Evolutionary conservation across 2,113 vertebrate species (phyloP), one percentile per base, ranked within the genome.

Genomic region (Prolemur simus): DNA sequence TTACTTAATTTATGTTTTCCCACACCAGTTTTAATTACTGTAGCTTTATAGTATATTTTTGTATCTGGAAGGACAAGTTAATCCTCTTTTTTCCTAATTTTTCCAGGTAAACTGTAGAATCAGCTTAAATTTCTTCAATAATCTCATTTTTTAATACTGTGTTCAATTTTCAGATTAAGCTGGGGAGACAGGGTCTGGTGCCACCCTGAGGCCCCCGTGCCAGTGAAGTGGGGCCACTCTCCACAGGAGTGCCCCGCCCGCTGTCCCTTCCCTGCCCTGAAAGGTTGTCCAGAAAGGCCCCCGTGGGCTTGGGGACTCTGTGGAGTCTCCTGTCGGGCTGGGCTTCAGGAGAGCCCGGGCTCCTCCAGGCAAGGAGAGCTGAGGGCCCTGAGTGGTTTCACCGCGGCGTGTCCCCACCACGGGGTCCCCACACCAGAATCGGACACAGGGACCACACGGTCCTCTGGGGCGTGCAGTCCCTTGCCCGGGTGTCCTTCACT

Each of bases 1-100:
- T 2, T 8, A 34, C 3, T 60, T 32, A 27, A 56, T 15, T 45
- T 37, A 32, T 8, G 20, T 17, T 9, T 52, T 39, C n/a, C 34
- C 4, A 32, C 15, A 20, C 56, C 4, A 34, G 9, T 1, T 9
- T 52, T 34, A 4, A 64, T 64, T 34, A 17, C 8, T 2, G 3
- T 4, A 54, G n/a, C 21, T 12, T 42, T 13, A 42, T 6, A 27
- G 58, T 18, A 7, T 32, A 32, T 32, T 32, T 74, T 74, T 14
- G 29, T 74, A 74, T 15, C 39, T 58, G n/a, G 8, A 25, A n/a
- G 23, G 6, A 82, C 78, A 82, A 29, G n/a, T 60, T 82, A 58
- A 82, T 60, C 54, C 6, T 39, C n/a, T 58, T 82, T 39, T 25
- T 80, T 78, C 17, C 17, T 52, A 76, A 47, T 77, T 54, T 80